Conservation (phyloP, 1,140 invertebrate species). For the Trachymyrmex septentrionalis region DNA sequence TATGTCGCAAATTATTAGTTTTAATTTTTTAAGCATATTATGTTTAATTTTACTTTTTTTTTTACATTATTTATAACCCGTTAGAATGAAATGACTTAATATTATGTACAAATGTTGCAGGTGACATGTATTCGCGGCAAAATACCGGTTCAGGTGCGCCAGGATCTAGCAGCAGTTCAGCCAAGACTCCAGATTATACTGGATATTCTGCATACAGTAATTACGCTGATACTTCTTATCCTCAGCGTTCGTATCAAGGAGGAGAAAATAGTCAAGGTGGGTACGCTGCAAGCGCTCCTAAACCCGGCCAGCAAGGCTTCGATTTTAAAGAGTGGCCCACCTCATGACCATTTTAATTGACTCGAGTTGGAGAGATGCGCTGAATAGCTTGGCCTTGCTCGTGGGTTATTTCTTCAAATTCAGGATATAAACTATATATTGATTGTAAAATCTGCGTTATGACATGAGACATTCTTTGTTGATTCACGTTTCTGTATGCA, state of each 20-base stretch:
- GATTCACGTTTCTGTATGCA: neutral
- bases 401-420: slow-evolving; percentile 81
- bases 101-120: slow-evolving; percentile 82
- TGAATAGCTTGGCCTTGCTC: slow-evolving; percentile 84
- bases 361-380: slow-evolving; percentile 83
- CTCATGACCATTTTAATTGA: slow-evolving; percentile 88
- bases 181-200: slow-evolving; percentile 85
- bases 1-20: slow-evolving; percentile 20
- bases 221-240: slow-evolving; percentile 86
- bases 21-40: slow-evolving; percentile 12
- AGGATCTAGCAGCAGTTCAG: slow-evolving; percentile 87
- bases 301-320: slow-evolving; percentile 87
- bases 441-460: slow-evolving; percentile 59
- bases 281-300: slow-evolving; percentile 87
- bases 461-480: slow-evolving; percentile 64
- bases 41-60: slow-evolving; percentile 28
- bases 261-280: slow-evolving; percentile 87
- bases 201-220: slow-evolving; percentile 87
- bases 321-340: slow-evolving; percentile 89
- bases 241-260: slow-evolving; percentile 86
- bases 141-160: slow-evolving; percentile 86
- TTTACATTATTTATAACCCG: neutral
- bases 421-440: slow-evolving; percentile 36
- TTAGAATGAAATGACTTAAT: slow-evolving; percentile 43
- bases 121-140: slow-evolving; percentile 88